Evolutionary conservation across 1,140 invertebrate species (phyloP), one percentile per base, ranked within the genome.

Genomic region (Cryptotermes secundus): DNA sequence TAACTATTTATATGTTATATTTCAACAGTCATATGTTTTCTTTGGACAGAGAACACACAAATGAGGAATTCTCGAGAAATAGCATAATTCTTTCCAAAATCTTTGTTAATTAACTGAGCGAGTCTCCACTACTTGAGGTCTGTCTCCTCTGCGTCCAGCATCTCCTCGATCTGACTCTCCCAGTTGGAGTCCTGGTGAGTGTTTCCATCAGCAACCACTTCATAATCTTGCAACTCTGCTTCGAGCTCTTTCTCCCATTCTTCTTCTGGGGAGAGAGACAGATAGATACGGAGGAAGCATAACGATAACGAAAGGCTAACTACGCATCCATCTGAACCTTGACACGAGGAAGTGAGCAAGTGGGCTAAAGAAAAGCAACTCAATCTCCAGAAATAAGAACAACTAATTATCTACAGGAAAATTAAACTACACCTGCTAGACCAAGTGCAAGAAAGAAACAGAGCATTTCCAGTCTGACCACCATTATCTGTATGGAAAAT

Each of bases 221-320:
- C 97, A 90, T 96, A 98, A 89, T 98, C 96, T 90, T 97, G 96
- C 86, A 98, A 92, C 91, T 98, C 96, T 81, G 96, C 95, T 89
- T 97, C 96, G 88, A 98, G 91, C 90, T 98, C 97, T 88, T 96
- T 95, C 91, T 98, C 96, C 96, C 96, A 97, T 91, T 97, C 96
- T 91, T 97, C 96, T 92, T 96, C 95, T 94, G 90, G 88, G 88
- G 88, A 89, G 85, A 86, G 42, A 90, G 88, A 89, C 87, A 88
- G 87, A 83, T 82, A 83, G 84, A 85, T 81, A 82, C 59, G 84
- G 80, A 83, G 80, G 84, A 85, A 65, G 81, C 81, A 24, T 85
- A 79, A 85, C 35, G 59, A 83, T 31, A 72, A 85, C 38, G n/a
- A 31, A 84, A 84, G 59, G 42, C 49, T 80, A 84, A 38, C 34